Base-by-base conservation (phyloP, 2,797 vertebrate genomes). In the Hoplostethus mediterraneus region DNA sequence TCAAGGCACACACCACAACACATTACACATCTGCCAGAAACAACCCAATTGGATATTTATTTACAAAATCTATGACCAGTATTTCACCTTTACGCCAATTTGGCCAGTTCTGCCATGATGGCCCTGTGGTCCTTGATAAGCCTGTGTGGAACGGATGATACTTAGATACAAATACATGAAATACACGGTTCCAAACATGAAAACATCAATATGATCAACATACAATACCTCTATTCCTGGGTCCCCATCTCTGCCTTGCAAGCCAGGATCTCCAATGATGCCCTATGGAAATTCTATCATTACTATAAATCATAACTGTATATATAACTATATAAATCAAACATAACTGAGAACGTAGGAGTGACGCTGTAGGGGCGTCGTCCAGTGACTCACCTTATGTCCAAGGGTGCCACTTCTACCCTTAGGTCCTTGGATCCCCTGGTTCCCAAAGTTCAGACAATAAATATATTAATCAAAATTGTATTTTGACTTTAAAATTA, bases 121-220 rank as follows among this genome's bases (percentile, higher is more conserved):
- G 69, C 95, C 95, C 77, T 96, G 95, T 58, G 86, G 85, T 87
- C 95, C 96, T 93, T 96, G 95, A 90, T 95, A 95, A 25, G 95
- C 95, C 95, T 96, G 84, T 5, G 45, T 38, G 44, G 57, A 82
- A 58, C 4, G 38, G 3, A 67, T 47, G 38, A 67, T 12, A 61
- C 64, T 55, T 28, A 70, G 42, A 61, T n/a, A 61, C 6, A 53
- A 61, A 33, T 14, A 2, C 54, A 55, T 5, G n/a, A n/a, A n/a
- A n/a, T n/a, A n/a, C n/a, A n/a, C n/a, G 30, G 10, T 58, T 51
- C 13, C 48, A 38, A 59, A 36, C 6, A 25, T 25, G 13, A 49
- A 52, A 9, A 49, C n/a, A 14, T 57, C 25, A 38, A 49, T 49
- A 56, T 66, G 31, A 73, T 21, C 9, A 40, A 13, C 67, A 45